These are phyloP conservation scores for Arizona elegans DNA, from an alignment of 2,113 vertebrate species.

Conservation along the genomic window DNA sequence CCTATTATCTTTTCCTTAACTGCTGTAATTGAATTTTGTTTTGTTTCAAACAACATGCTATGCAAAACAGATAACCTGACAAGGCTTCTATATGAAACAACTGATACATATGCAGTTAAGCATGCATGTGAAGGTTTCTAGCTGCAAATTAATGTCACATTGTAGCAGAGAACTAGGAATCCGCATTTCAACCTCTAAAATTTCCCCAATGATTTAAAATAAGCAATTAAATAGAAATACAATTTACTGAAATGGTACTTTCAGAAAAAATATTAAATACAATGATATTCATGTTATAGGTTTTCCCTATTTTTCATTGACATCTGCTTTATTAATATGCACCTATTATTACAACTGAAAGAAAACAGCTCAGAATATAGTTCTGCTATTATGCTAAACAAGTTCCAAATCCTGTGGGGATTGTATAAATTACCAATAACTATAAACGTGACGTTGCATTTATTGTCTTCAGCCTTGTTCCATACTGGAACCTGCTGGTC, in stretches of 20 bases:
- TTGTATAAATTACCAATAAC: slow-evolving; percentile 87
- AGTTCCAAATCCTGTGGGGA: slow-evolving; percentile 80
- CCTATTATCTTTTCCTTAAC: slow-evolving; percentile 49
- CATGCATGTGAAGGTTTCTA: slow-evolving; percentile 63
- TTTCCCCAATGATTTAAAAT: slow-evolving; percentile 78
- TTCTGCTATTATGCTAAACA: slow-evolving; percentile 89
- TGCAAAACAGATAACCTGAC: slow-evolving; percentile 61
- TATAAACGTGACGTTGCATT: slow-evolving; percentile 89
- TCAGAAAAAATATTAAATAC: slow-evolving; percentile 77
- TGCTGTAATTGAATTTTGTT: slow-evolving; percentile 60
- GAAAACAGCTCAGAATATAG: slow-evolving; percentile 86
- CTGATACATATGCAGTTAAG: slow-evolving; percentile 63
- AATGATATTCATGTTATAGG: slow-evolving; percentile 74
- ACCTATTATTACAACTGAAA: slow-evolving; percentile 83
- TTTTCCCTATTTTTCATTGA: slow-evolving; percentile 77
- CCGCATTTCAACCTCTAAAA: slow-evolving; percentile 74
- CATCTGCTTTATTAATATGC: slow-evolving; percentile 90
- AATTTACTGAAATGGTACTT: slow-evolving; percentile 75
- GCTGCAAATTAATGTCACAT: slow-evolving; percentile 73
- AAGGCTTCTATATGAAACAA: slow-evolving; percentile 56
- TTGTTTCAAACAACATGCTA: slow-evolving; percentile 58
- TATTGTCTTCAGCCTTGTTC: slow-evolving; percentile 76
- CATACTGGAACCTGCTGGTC: slow-evolving; percentile 70
- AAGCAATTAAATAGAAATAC: slow-evolving; percentile 78
- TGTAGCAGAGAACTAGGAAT: slow-evolving; percentile 70